Evolutionary conservation across 2,888 invertebrate genomes (phyloP).

Genomic region (Trachelus troglodyta): DNA sequence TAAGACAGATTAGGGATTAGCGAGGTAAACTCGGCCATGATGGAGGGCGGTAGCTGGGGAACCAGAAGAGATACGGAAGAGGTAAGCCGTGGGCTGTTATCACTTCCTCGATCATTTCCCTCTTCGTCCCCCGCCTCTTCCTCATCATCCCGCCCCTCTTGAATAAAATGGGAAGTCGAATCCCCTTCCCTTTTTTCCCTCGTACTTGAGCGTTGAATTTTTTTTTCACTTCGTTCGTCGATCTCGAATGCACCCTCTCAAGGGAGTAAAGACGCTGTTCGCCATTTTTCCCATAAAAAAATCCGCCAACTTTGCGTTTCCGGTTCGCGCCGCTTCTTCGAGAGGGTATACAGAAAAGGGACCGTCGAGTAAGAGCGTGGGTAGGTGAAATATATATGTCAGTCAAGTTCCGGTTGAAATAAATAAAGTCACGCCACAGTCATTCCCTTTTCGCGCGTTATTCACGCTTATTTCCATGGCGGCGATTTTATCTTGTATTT

Average conservation of each 20-base stretch:
- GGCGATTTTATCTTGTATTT: constrained; percentile 7
- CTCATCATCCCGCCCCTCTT: too few relatives aligned
- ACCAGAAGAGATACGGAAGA: too few relatives aligned
- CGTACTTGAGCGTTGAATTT: too few relatives aligned
- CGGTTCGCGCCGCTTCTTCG: constrained; percentile 58
- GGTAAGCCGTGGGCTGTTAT: too few relatives aligned
- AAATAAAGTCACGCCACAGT: constrained; percentile 65
- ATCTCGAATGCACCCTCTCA: neutral
- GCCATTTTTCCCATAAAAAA: constrained; percentile 57
- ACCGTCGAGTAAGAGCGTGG: constrained; percentile 41
- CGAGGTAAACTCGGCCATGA: too few relatives aligned
- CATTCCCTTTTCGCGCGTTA: constrained; percentile 1
- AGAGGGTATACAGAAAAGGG: constrained; percentile 20
- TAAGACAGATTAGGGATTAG: too few relatives aligned
- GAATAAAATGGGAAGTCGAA: too few relatives aligned
- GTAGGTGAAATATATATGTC: constrained; percentile 65
- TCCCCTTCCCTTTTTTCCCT: too few relatives aligned
- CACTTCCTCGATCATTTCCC: too few relatives aligned
- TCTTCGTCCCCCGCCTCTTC: too few relatives aligned
- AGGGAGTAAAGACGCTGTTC: constrained; percentile 19
- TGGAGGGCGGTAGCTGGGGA: too few relatives aligned
- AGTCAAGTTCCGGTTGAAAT: constrained; percentile 66
- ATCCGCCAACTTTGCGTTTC: constrained; percentile 64
- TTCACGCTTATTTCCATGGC: neutral
- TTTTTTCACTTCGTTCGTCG: too few relatives aligned